These are phyloP conservation scores for Eristalis tenax DNA, from an alignment of 2,888 invertebrate genomes.

Conservation along the genomic window DNA sequence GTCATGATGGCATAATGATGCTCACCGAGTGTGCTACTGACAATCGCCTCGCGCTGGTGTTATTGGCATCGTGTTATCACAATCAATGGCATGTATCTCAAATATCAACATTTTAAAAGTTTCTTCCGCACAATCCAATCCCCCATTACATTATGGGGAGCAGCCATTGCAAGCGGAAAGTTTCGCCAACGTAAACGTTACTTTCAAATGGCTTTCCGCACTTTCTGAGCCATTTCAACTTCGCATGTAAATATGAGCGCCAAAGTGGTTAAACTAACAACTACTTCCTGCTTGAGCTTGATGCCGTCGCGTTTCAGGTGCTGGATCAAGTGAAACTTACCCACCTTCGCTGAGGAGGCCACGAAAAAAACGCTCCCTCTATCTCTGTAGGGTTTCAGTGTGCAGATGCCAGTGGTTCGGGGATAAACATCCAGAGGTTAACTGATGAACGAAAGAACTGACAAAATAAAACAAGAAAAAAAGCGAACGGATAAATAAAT, in stretches of 20 bases:
- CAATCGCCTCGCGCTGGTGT: neutral
- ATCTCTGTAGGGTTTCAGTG: neutral
- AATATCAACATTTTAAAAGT: slow-evolving; percentile 20
- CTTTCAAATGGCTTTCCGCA: slow-evolving; percentile 30
- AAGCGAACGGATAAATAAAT: slow-evolving; percentile 38
- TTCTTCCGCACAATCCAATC: neutral
- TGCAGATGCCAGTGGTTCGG: slow-evolving; percentile 8
- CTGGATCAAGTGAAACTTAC: slow-evolving; percentile 27
- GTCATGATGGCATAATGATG: too few species aligned
- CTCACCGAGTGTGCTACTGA: neutral
- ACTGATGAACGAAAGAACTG: neutral
- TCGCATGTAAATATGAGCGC: slow-evolving; percentile 37
- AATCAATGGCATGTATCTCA: slow-evolving; percentile 6
- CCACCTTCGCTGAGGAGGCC: neutral
- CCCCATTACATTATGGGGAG: neutral
- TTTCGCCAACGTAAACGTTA: slow-evolving; percentile 22
- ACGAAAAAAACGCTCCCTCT: neutral
- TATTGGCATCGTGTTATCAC: neutral
- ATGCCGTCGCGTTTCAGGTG: slow-evolving; percentile 15
- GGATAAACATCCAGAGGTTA: slow-evolving; percentile 11
- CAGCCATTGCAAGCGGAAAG: neutral
- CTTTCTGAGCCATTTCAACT: slow-evolving; percentile 27
- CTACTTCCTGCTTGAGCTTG: slow-evolving; percentile 2
- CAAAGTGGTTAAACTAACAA: slow-evolving; percentile 33
- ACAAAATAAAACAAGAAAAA: neutral